Evolutionary conservation across 2,113 vertebrate species (phyloP), one percentile per base, ranked within the genome.

Genomic region (Hemichromis elongatus): DNA sequence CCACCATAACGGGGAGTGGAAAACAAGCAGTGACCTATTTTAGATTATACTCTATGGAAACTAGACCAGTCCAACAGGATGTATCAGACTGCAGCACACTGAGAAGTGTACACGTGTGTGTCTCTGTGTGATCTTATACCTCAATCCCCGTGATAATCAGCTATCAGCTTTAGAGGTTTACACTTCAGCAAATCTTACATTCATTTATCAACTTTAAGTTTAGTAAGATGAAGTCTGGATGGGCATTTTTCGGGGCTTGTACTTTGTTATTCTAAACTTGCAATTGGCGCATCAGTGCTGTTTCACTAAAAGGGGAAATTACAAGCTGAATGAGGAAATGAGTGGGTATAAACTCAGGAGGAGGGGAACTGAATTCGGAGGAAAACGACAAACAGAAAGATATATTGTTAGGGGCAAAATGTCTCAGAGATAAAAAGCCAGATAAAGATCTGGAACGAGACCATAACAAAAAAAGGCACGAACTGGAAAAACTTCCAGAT

Each of bases 1-100:
- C 82, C 79, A 53, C 70, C 77, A 84, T 57, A 85, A 80, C 90
- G 88, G 50, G 24, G 75, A 61, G 53, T 81, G 77, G 83, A 83
- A 87, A 94, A 92, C 88, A 90, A 92, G 4, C 33, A 68, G 57
- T 91, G 92, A 94, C 84, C 89, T 90, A 92, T 57, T 93, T 94
- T 84, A 88, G 79, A 63, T 85, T 86, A 79, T 57, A 82, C 79
- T 45, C 50, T 53, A 24, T 88, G 77, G 85, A 89, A 89, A 91
- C 66, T 47, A 56, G 82, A 87, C 63, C 70, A 90, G 87, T 83
- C 52, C 73, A 82, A 86, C 61, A 84, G 66, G 66, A 54, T 12
- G 56, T 28, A 75, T 77, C 47, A 66, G 19, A 85, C 28, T 11
- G 24, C 66, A 61, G 24, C 33, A 85, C 54, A 82, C 50, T 30